A percentile compares a stretch with the other conserved stretches of the same genome.
Evolutionary conservation across 2,888 invertebrate species (phyloP).

Genomic region (Lapara coniferarum): DNA sequence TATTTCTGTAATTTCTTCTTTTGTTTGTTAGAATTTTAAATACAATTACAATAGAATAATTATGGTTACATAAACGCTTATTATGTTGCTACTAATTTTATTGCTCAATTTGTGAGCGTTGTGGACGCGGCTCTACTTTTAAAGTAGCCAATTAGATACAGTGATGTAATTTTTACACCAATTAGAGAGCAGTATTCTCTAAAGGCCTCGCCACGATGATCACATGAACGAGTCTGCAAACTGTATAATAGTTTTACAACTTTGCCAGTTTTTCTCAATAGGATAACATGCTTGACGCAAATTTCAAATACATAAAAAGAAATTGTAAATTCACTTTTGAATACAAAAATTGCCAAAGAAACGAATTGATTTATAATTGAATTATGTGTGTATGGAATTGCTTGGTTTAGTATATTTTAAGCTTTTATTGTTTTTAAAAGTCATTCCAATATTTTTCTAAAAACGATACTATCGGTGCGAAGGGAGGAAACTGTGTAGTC

Average conservation of each 20-base stretch:
- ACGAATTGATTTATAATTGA: slow-evolving; percentile 68
- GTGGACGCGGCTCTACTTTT: slow-evolving; percentile 1
- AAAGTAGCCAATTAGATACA: not conserved
- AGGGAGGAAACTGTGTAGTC: slow-evolving; percentile 62
- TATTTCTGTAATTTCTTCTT: slow-evolving; percentile 20
- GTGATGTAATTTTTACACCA: slow-evolving; percentile 26
- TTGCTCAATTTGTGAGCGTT: slow-evolving; percentile 35
- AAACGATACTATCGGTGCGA: slow-evolving; percentile 71
- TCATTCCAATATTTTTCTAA: slow-evolving; percentile 81
- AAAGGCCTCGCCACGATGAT: slow-evolving; percentile 46
- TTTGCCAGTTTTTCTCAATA: slow-evolving; percentile 77
- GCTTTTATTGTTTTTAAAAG: slow-evolving; percentile 55
- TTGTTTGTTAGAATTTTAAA: slow-evolving; percentile 34
- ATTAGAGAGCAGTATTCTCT: slow-evolving; percentile 34
- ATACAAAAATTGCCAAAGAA: slow-evolving; percentile 81
- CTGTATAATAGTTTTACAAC: slow-evolving; percentile 68
- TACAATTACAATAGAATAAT: slow-evolving; percentile 71
- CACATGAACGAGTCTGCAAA: slow-evolving; percentile 44
- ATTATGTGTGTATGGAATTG: slow-evolving; percentile 61
- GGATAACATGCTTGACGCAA: slow-evolving; percentile 70
- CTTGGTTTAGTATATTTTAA: slow-evolving; percentile 57
- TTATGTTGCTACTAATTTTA: slow-evolving; percentile 68
- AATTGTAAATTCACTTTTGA: slow-evolving; percentile 83
- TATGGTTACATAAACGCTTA: slow-evolving; percentile 69
- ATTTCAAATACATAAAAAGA: slow-evolving; percentile 58